Evolutionary conservation across 2,888 invertebrate genomes (phyloP).

Genomic region (Tipula confusa): DNA sequence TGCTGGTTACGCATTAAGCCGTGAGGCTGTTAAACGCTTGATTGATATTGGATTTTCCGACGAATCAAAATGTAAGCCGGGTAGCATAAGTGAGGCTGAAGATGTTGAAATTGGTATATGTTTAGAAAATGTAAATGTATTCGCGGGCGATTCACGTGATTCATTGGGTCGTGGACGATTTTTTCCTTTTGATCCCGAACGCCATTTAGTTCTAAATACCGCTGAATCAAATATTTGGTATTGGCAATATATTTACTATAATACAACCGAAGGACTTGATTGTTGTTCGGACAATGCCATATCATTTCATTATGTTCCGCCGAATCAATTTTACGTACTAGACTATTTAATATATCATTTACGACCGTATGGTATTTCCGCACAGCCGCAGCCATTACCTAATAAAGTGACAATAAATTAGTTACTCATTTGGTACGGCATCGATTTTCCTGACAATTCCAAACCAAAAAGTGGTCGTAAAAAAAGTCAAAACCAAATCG

Average conservation of each 20-base stretch:
- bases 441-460: not conserved
- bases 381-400: constrained; percentile 37
- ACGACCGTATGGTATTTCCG: constrained; percentile 64
- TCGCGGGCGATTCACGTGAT: constrained; percentile 85
- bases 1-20: constrained; percentile 85
- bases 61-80: constrained; percentile 45
- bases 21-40: constrained; percentile 67
- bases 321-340: constrained; percentile 87
- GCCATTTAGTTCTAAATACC: constrained; percentile 76
- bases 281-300: constrained; percentile 92
- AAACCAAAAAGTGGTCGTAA: not conserved
- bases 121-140: constrained; percentile 76
- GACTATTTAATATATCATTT: constrained; percentile 93
- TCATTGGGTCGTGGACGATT: constrained; percentile 79
- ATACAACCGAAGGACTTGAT: constrained; percentile 80
- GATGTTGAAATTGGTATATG: constrained; percentile 76
- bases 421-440: not conserved
- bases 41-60: constrained; percentile 66
- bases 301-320: constrained; percentile 90
- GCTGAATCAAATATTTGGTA: constrained; percentile 77
- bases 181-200: constrained; percentile 90
- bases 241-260: constrained; percentile 89
- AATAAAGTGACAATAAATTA: constrained; percentile 34
- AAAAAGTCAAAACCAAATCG: not conserved
- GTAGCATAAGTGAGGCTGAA: constrained; percentile 68